A percentile compares a stretch with the other conserved stretches of the same genome.
Evolutionary conservation across 2,888 invertebrate species (phyloP).

Genomic region (Pristionchus maxplancki): DNA sequence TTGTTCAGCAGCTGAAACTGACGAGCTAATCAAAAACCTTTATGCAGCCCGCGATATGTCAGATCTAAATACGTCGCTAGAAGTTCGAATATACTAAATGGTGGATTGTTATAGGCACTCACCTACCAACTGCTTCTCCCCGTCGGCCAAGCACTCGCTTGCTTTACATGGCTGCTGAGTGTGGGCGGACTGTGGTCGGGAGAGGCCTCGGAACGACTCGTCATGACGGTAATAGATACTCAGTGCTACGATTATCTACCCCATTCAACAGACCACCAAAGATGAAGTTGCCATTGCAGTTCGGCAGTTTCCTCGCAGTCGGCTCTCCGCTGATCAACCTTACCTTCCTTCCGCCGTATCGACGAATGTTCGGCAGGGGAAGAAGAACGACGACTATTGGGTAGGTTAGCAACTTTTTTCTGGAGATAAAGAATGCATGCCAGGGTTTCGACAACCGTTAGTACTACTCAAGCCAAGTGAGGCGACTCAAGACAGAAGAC

Average conservation of each 20-base stretch:
- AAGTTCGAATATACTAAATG: no score
- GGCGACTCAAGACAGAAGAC: no score
- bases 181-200: neutral
- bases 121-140: slow-evolving; percentile 4
- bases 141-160: neutral
- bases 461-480: no score
- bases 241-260: no score
- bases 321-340: slow-evolving; percentile 14
- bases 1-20: no score
- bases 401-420: neutral
- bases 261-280: neutral
- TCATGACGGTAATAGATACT: neutral
- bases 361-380: neutral
- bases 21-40: no score
- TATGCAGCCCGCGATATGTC: no score
- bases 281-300: neutral
- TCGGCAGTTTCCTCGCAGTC: slow-evolving; percentile 17
- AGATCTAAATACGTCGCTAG: no score
- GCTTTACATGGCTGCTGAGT: neutral
- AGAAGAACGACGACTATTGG: neutral
- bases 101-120: neutral
- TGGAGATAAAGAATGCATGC: no score
- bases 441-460: no score
- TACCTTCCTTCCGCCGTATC: neutral
- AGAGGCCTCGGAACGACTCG: neutral